These are phyloP conservation scores for Aegotheles bennettii DNA, from an alignment of 2,113 vertebrate species.

Conservation along the genomic window DNA sequence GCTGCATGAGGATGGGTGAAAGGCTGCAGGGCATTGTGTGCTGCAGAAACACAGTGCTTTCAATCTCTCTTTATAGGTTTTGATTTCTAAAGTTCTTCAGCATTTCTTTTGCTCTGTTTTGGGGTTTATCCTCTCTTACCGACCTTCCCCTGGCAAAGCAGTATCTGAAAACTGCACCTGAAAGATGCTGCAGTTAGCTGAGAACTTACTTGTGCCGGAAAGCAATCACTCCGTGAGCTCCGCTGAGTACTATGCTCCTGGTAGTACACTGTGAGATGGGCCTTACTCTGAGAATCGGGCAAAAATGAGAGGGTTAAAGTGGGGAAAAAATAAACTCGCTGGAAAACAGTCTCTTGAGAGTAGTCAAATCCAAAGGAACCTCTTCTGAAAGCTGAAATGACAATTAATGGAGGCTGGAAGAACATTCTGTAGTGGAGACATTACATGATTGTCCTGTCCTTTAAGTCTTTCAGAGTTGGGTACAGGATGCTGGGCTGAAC, in stretches of 20 bases:
- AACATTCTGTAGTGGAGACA: not conserved
- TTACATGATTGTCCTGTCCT: not conserved
- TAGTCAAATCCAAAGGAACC: not conserved
- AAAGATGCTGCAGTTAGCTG: not conserved
- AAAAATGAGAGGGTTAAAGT: not conserved
- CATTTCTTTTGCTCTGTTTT: not conserved
- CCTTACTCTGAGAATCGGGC: not conserved
- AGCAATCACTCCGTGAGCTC: not conserved
- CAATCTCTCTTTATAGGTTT: not conserved
- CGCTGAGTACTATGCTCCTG: fast-evolving
- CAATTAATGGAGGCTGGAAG: not conserved
- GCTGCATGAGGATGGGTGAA: not conserved
- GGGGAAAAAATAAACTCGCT: not conserved
- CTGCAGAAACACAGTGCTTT: not conserved
- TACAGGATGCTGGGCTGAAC: not conserved
- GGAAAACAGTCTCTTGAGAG: not conserved
- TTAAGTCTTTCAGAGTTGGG: not conserved
- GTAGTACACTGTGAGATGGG: not conserved
- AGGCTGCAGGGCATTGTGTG: not conserved
- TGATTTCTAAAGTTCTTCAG: not conserved
- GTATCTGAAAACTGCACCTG: not conserved
- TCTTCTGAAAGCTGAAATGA: not conserved
- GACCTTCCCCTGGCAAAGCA: not conserved
- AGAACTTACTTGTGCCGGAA: not conserved
- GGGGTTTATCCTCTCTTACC: not conserved